phyloP scores from a whole-genome alignment of 2,888 invertebrate species.

The Diplazon laetatorius region DNA sequence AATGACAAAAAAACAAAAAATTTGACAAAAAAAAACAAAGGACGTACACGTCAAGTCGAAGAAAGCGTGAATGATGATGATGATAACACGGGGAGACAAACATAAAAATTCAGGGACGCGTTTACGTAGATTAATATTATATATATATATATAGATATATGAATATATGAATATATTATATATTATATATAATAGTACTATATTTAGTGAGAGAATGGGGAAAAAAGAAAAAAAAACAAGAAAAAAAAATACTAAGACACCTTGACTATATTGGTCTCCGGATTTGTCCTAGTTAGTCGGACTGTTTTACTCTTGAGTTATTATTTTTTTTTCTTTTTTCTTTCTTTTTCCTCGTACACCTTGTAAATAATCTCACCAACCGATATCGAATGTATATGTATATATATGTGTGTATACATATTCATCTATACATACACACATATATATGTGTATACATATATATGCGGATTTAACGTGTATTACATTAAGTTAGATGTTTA shows the following conservation, averaged over 20 bases:
- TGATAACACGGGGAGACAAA: slow-evolving; percentile 67
- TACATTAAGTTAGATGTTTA: slow-evolving; percentile 65
- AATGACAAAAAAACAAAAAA: background rate
- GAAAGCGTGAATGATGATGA: slow-evolving; percentile 24
- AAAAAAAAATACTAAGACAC: slow-evolving; percentile 16
- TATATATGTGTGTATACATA: slow-evolving; percentile 30
- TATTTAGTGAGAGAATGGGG: slow-evolving; percentile 49
- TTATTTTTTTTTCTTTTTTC: slow-evolving; percentile 18
- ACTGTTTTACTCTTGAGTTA: slow-evolving; percentile 4
- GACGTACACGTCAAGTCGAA: too few relatives aligned
- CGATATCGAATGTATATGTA: slow-evolving; percentile 45
- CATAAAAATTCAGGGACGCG: slow-evolving; percentile 72
- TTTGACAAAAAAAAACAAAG: slow-evolving; percentile 19
- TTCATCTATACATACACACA: slow-evolving; percentile 35
- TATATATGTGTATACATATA: background rate
- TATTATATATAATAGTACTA: slow-evolving; percentile 60
- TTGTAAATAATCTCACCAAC: slow-evolving; percentile 65
- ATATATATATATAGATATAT: slow-evolving; percentile 60
- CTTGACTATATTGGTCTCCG: slow-evolving; percentile 15
- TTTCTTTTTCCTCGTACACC: slow-evolving; percentile 37
- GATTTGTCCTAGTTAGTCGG: slow-evolving; percentile 27
- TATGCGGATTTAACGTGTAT: slow-evolving; percentile 58
- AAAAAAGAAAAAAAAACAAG: slow-evolving; percentile 20
- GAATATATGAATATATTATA: slow-evolving; percentile 50
- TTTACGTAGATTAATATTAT: slow-evolving; percentile 65